Evolutionary conservation across 92 coral and sea anemone species (phyloP).

Genomic region (Zoanthus sociatus): DNA sequence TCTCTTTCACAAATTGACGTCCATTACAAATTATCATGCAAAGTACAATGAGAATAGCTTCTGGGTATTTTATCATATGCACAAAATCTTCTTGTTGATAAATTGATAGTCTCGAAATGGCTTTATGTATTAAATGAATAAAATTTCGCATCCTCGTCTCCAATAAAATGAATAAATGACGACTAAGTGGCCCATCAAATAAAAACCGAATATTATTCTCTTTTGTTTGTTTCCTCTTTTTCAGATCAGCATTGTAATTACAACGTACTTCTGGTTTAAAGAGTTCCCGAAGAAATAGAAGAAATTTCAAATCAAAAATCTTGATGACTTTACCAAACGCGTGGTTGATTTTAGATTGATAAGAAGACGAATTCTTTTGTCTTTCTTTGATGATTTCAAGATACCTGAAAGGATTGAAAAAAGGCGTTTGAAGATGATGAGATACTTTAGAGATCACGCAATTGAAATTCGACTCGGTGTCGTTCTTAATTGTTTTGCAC

Average conservation of each 20-base stretch:
- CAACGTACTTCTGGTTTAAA: not conserved
- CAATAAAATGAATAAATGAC: not conserved
- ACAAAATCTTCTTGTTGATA: not conserved
- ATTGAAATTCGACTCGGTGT: not conserved
- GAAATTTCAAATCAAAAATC: not conserved
- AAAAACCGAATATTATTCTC: too few relatives aligned
- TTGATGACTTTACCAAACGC: not conserved
- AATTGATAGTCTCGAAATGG: not conserved
- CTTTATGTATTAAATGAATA: not conserved
- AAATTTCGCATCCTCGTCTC: not conserved
- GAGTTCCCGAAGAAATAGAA: not conserved
- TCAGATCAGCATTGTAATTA: not conserved
- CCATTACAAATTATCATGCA: not conserved
- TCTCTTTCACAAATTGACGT: not conserved
- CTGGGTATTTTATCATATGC: not conserved
- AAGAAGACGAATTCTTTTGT: not conserved
- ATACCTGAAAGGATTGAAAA: not conserved
- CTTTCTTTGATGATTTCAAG: not conserved
- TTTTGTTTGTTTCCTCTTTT: too few relatives aligned
- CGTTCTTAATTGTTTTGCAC: not conserved
- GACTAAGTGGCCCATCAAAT: not conserved
- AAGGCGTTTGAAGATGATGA: not conserved
- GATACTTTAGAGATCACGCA: not conserved
- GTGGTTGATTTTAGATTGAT: not conserved
- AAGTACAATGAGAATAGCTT: not conserved